Evolutionary conservation across 2,888 invertebrate genomes (phyloP).

Genomic region (Papilio elwesi): DNA sequence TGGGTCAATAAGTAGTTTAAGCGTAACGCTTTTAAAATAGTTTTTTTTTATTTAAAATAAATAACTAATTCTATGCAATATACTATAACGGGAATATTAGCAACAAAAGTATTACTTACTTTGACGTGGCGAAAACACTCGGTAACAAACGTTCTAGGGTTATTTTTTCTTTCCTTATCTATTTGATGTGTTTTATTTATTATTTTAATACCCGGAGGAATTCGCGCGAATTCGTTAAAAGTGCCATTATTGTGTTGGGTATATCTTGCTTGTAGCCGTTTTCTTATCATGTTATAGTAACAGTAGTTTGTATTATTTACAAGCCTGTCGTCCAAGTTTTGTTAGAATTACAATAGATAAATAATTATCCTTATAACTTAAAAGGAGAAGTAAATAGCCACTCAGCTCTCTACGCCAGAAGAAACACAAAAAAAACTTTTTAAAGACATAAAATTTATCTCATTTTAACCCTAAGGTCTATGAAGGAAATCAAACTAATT

Average conservation of each 20-base stretch:
- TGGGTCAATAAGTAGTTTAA: too few species aligned
- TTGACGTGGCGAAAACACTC: not conserved
- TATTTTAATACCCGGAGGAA: constrained; percentile 23
- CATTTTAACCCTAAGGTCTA: too few species aligned
- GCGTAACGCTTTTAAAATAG: too few species aligned
- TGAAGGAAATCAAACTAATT: not conserved
- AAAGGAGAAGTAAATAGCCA: too few species aligned
- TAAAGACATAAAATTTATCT: too few species aligned
- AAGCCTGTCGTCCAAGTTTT: too few species aligned
- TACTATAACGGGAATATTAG: not conserved
- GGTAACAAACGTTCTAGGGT: not conserved
- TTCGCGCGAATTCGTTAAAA: constrained; percentile 25
- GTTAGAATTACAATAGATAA: too few species aligned
- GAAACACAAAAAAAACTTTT: too few species aligned
- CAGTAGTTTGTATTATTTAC: not conserved
- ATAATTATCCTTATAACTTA: too few species aligned
- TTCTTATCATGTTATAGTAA: not conserved
- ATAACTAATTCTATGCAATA: not conserved
- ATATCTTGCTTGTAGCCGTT: not conserved
- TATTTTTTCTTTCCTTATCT: constrained; percentile 5
- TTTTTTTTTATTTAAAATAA: too few species aligned
- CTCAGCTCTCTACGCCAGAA: too few species aligned
- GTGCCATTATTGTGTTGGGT: constrained; percentile 7
- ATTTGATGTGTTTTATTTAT: constrained; percentile 22
- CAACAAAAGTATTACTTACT: not conserved